Evolutionary conservation across 2,113 vertebrate species (phyloP).

Genomic region (Ochotona curzoniae): DNA sequence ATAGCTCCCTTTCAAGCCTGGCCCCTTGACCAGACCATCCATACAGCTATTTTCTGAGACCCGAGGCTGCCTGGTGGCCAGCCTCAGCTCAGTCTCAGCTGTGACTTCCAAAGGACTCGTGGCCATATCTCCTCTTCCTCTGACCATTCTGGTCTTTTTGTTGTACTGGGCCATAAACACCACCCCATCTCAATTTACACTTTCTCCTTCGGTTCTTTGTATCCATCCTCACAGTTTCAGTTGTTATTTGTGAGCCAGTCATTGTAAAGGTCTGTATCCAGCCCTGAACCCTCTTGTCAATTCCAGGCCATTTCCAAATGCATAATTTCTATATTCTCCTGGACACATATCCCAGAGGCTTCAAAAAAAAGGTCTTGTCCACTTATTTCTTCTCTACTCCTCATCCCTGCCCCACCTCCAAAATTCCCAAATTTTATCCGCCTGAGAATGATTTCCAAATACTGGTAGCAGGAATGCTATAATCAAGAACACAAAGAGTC

Average conservation of each 20-base stretch:
- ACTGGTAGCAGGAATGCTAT: constrained; percentile 25
- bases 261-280: not conserved
- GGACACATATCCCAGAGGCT: not conserved
- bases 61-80: not conserved
- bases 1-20: not conserved
- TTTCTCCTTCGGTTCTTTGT: constrained; percentile 10
- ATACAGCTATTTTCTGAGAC: not conserved
- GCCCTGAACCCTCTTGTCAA: not conserved
- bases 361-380: not conserved
- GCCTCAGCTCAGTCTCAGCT: not conserved
- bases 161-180: not conserved
- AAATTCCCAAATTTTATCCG: constrained; percentile 54
- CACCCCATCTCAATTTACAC: not conserved
- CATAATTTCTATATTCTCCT: not conserved
- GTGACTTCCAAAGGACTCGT: not conserved
- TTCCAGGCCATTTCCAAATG: constrained; percentile 13
- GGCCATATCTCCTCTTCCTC: not conserved
- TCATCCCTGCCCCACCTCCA: not conserved
- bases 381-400: not conserved
- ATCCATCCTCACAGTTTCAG: not conserved
- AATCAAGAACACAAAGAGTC: not conserved
- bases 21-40: not conserved
- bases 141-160: not conserved
- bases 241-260: not conserved
- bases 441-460: constrained; percentile 36